phyloP scores from a whole-genome alignment of 2,797 vertebrate species.

The Phataginus tricuspis region DNA sequence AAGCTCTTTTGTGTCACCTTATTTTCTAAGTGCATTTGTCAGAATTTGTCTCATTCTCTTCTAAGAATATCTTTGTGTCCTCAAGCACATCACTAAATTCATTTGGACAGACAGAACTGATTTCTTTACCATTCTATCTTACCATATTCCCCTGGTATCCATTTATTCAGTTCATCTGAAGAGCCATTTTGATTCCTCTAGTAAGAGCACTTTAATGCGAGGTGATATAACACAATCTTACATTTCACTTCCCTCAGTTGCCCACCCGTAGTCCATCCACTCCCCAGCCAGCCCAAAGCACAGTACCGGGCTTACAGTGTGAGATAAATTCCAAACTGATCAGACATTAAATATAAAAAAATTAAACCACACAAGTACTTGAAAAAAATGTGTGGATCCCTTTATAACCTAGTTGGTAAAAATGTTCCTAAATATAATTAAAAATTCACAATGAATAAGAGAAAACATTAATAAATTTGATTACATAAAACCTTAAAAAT shows the following conservation, averaged over 20 bases:
- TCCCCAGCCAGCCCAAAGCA: background rate
- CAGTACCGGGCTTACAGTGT: background rate
- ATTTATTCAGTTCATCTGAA: background rate
- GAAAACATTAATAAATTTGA: background rate
- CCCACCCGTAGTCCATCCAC: background rate
- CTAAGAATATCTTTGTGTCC: background rate
- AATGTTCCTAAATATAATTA: background rate
- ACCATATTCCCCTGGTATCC: background rate
- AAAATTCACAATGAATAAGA: background rate
- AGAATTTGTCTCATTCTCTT: background rate
- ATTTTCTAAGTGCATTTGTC: background rate
- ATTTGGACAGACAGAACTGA: background rate
- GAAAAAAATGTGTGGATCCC: background rate
- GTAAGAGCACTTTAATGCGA: background rate
- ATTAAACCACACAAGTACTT: background rate
- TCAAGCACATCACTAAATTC: background rate
- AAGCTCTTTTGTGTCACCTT: background rate
- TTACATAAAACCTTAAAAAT: background rate
- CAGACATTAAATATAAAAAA: background rate
- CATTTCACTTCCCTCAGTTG: background rate
- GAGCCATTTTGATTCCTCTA: background rate
- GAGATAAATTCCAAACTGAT: background rate
- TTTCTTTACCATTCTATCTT: background rate
- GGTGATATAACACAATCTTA: background rate
- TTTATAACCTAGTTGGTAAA: slow-evolving; percentile 8